Percentiles rank a stretch among this genome's conserved stretches.
Conservation (phyloP, 2,797 vertebrate species). For the Diplodus sargus region DNA sequence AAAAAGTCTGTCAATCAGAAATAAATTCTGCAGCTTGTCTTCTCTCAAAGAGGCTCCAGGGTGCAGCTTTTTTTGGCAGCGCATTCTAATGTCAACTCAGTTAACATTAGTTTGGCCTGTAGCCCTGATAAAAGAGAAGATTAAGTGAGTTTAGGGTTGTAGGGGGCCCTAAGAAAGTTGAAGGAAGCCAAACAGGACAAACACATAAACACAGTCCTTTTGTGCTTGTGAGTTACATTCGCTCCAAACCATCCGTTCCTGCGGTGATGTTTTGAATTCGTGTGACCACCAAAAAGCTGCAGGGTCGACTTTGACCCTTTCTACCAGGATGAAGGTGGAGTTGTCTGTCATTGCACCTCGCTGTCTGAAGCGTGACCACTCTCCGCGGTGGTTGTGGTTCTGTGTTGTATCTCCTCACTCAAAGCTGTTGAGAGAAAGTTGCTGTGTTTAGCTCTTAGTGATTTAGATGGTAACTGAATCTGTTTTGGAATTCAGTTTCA, state of each 20-base stretch:
- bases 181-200: too few relatives aligned
- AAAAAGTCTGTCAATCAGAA: not conserved
- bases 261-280: not conserved
- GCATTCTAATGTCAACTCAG: too few relatives aligned
- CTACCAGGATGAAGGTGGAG: too few relatives aligned
- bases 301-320: not conserved
- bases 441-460: not conserved
- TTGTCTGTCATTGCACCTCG: too few relatives aligned
- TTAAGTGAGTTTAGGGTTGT: not conserved
- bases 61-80: too few relatives aligned
- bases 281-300: not conserved
- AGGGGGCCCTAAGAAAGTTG: not conserved
- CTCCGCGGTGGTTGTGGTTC: not conserved
- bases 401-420: not conserved
- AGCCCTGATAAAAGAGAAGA: not conserved
- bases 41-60: not conserved
- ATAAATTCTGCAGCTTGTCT: not conserved
- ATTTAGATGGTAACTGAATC: slow-evolving; percentile 1
- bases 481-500: not conserved
- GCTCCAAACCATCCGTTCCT: not conserved
- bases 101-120: too few relatives aligned
- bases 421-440: not conserved
- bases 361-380: too few relatives aligned
- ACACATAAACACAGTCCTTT: not conserved
- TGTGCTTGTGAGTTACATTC: not conserved